These are phyloP conservation scores for Spongia lamella DNA, from an alignment of 37 sponge, comb jelly and placozoan species.

Conservation along the genomic window DNA sequence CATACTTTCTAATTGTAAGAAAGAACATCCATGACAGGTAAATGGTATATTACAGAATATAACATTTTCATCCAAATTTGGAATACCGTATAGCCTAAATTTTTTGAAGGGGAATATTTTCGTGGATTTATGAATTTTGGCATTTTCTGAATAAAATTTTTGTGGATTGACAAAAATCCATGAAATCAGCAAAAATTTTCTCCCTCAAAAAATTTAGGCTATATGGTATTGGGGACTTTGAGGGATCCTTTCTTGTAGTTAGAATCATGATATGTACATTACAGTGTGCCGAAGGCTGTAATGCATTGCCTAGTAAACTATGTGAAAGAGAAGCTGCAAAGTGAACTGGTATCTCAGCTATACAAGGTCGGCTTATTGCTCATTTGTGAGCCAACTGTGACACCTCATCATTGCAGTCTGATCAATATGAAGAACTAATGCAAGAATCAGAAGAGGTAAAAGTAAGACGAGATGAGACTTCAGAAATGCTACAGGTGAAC, in stretches of 20 bases:
- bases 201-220: too few relatives aligned
- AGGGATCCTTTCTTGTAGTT: too few relatives aligned
- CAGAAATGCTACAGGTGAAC: constrained; percentile 72
- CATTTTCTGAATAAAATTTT: too few relatives aligned
- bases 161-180: too few relatives aligned
- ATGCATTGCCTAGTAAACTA: constrained; percentile 96
- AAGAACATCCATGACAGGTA: constrained; percentile 92
- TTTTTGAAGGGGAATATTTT: too few relatives aligned
- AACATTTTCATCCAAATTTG: too few relatives aligned
- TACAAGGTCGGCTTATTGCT: constrained; percentile 57
- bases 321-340: constrained; percentile 85
- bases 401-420: constrained; percentile 16
- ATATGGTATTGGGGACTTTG: too few relatives aligned
- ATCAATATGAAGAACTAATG: constrained; percentile 78
- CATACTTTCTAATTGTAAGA: constrained; percentile 91
- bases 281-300: constrained; percentile 89
- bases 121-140: too few relatives aligned
- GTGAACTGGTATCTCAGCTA: constrained; percentile 82
- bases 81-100: too few relatives aligned
- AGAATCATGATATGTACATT: too few relatives aligned
- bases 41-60: not conserved
- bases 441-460: constrained; percentile 66
- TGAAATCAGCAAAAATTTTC: too few relatives aligned
- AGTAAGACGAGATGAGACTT: constrained; percentile 58
- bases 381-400: not conserved